phyloP scores from a whole-genome alignment of 2,113 vertebrate species.

The Martes martes region DNA sequence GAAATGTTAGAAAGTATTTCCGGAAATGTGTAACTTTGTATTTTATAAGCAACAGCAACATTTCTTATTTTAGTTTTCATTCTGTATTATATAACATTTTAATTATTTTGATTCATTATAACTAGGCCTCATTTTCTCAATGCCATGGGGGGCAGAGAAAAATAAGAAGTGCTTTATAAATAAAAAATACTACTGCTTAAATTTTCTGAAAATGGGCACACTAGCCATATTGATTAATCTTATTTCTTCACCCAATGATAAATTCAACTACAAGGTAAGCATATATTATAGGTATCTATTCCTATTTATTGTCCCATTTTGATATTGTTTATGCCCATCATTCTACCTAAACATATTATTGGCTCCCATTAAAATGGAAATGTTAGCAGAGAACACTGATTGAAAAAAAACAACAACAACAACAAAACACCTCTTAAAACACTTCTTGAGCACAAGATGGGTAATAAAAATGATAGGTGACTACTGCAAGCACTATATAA shows the following conservation, averaged over 20 bases:
- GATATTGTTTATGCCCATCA: neutral
- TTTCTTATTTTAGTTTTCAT: neutral
- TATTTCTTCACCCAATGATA: neutral
- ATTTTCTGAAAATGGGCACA: neutral
- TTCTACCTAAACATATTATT: neutral
- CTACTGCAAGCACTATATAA: neutral
- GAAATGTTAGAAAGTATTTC: neutral
- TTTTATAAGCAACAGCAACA: neutral
- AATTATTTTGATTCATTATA: neutral
- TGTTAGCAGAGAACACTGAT: neutral
- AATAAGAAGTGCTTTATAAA: neutral
- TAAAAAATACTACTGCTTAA: neutral
- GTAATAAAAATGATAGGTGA: neutral
- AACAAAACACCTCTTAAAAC: neutral
- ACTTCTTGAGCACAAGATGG: neutral
- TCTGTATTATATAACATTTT: neutral
- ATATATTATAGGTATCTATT: neutral
- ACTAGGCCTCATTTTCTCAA: neutral
- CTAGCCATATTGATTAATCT: neutral
- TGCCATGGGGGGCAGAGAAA: neutral
- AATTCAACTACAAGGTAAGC: neutral
- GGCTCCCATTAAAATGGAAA: neutral
- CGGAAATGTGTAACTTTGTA: neutral
- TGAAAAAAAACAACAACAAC: neutral
- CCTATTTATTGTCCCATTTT: neutral